These are phyloP conservation scores for Sebastes iracundus DNA, from an alignment of 2,797 vertebrate species.

Conservation along the genomic window DNA sequence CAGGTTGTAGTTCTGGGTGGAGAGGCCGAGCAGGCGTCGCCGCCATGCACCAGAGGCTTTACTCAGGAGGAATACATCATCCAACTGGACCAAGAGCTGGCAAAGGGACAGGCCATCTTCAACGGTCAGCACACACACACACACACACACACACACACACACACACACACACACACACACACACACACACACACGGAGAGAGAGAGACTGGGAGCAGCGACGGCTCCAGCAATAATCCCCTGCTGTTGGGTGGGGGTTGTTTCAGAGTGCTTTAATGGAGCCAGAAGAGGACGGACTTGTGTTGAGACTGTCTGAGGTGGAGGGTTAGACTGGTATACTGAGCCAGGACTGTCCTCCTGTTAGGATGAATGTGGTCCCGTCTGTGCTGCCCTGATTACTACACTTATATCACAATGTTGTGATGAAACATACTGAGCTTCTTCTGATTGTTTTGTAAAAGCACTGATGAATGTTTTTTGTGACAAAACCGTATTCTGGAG, in stretches of 20 bases:
- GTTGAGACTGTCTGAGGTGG: conserved; percentile 13
- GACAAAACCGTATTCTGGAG: too few relatives aligned
- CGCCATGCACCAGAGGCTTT: conserved; percentile 69
- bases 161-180: background rate
- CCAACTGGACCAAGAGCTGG: conserved; percentile 51
- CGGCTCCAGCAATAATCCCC: conserved; percentile 55
- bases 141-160: conserved; percentile 15
- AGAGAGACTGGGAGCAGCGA: background rate
- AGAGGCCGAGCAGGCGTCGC: conserved; percentile 13
- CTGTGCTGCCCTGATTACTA: background rate
- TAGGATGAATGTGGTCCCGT: background rate
- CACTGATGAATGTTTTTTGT: background rate
- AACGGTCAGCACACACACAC: conserved; percentile 59
- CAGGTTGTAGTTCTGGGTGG: conserved; percentile 47
- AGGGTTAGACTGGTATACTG: conserved; percentile 22
- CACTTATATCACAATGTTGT: background rate
- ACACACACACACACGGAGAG: too few relatives aligned
- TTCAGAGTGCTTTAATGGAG: conserved; percentile 49
- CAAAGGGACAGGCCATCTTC: conserved; percentile 66
- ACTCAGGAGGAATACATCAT: conserved; percentile 68
- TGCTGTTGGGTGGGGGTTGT: conserved; percentile 57
- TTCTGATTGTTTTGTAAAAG: background rate
- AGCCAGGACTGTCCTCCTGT: background rate
- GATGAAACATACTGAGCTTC: background rate
- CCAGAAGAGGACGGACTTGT: conserved; percentile 36